Evolutionary conservation across 2,888 invertebrate genomes (phyloP), one percentile per base, ranked within the genome.

Genomic region (Dromius quadrimaculatus): DNA sequence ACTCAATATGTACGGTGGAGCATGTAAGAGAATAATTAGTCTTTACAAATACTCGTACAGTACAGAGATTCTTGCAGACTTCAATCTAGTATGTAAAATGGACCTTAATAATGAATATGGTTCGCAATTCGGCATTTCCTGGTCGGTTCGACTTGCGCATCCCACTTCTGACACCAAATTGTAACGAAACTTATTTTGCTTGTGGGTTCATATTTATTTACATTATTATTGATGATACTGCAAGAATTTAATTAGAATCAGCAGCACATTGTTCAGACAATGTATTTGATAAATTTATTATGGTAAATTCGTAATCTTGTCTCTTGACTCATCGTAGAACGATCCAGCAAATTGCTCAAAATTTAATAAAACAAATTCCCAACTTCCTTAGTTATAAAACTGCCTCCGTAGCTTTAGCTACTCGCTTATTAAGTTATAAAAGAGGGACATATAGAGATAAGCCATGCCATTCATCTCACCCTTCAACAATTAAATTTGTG

Each of bases 351-450:
- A 54, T 28, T 23, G 23, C 50, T 28, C 28, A 23, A 54, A 54
- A 54, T 54, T 54, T 54, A 54, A 54, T 54, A 54, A 54, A 54
- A 54, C 28, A 54, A 54, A 54, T 54, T 54, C 50, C 50, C 50
- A 28, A 54, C 50, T 54, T 54, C 50, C 50, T 54, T 28, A n/a
- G 50, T 54, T 54, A 54, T 15, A 54, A 54, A 23, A 54, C 50
- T 28, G 50, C 28, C 50, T 54, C 28, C 28, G 50, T 54, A 20
- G 47, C 28, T 15, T 23, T 54, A 20, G 47, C 11, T 6, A 9
- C 50, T 23, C 50, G 11, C n/a, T 54, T 54, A 54, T 54, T 54
- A 54, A 54, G 50, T 54, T 54, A 54, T 54, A 54, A 54, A n/a
- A 54, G 50, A 54, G 28, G 50, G 50, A 23, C 50, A 28, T 13